phyloP scores from a whole-genome alignment of 2,113 vertebrate species.

The Daboia siamensis region DNA sequence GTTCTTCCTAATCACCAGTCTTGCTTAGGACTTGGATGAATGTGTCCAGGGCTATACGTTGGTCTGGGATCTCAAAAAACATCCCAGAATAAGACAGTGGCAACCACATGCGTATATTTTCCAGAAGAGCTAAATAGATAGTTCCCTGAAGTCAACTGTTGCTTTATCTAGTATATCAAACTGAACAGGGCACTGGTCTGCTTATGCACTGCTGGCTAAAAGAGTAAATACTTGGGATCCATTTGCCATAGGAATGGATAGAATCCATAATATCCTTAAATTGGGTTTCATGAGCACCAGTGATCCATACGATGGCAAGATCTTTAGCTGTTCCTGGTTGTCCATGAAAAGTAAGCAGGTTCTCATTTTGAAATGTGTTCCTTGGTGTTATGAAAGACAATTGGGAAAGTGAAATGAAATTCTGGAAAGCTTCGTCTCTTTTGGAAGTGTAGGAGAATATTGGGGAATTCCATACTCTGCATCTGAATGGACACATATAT shows the following conservation, averaged over 20 bases:
- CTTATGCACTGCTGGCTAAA: background rate
- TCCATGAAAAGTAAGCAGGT: background rate
- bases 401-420: background rate
- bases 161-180: background rate
- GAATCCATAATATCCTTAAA: background rate
- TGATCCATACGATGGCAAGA: background rate
- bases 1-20: background rate
- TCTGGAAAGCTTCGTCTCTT: background rate
- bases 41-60: background rate
- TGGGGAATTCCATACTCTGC: background rate
- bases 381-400: background rate
- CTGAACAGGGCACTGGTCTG: background rate
- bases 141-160: background rate
- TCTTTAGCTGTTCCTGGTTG: background rate
- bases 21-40: background rate
- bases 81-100: background rate
- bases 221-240: background rate
- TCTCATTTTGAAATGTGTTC: background rate
- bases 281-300: background rate
- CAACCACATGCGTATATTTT: background rate
- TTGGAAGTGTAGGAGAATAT: background rate
- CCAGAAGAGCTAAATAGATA: background rate
- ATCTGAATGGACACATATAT: background rate
- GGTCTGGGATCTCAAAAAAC: background rate
- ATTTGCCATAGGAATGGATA: background rate